Evolutionary conservation across 2,888 invertebrate species (phyloP), one percentile per base, ranked within the genome.

Genomic region (Amblyteles armatorius): DNA sequence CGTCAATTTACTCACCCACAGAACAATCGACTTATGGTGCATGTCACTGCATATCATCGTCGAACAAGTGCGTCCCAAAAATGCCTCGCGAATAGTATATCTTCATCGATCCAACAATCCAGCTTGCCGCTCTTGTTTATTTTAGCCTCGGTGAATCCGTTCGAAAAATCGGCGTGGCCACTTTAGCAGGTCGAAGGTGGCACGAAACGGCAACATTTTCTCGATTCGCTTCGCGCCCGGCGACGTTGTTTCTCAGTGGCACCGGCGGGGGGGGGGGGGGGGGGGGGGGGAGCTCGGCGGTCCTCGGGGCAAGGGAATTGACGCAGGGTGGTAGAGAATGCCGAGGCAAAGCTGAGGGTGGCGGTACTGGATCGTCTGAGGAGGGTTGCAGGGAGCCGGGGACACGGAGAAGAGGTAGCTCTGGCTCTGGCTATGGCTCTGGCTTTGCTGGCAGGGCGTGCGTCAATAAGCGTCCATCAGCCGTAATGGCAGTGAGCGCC

Each of bases 401-500:
- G 79, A 77, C 11, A 52, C 76, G 65, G 86, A 85, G 88, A 89
- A 90, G 89, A 91, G 67, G 88, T 90, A 88, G 91, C 88, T 87
- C 87, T 88, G 89, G 88, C 90, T 90, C 88, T 89, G 73, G 81
- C 69, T 85, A 71, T 74, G 84, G 86, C 79, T 87, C 77, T 76
- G 83, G 88, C 89, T 90, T 89, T 89, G 89, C 90, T 91, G 91
- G 92, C 90, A 91, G 91, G 92, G 93, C 90, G 93, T 91, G 93
- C 93, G 94, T 94, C 94, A 94, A 94, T 94, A 94, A 94, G 94
- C 94, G 94, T 94, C 94, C 93, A 94, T 94, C 94, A 94, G 93
- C 91, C 92, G 92, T 94, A 94, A 94, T 94, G 93, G 94, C 93
- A 94, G 94, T 91, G 93, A 92, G 93, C 93, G 92, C 93, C 93